Evolutionary conservation across 1,140 invertebrate genomes (phyloP).

Genomic region (Hesperophylax magnus): DNA sequence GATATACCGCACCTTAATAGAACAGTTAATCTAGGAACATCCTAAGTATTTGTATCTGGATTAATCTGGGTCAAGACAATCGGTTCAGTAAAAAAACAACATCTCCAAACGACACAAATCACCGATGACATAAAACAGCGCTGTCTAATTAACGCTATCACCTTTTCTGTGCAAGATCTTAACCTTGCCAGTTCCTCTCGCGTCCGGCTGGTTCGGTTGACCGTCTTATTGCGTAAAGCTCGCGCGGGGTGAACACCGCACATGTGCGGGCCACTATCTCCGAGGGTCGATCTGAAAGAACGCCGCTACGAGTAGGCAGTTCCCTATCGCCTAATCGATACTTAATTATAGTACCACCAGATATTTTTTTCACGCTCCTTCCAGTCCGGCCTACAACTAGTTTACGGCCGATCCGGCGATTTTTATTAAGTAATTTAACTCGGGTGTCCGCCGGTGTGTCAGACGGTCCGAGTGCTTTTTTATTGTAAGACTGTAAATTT

Average conservation of each 20-base stretch:
- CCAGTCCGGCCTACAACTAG: constrained; percentile 32
- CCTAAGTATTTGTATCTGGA: no score
- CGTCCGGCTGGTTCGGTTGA: no score
- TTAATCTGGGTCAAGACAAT: no score
- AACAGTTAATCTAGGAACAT: no score
- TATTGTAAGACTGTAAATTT: constrained; percentile 43
- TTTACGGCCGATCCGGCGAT: constrained; percentile 51
- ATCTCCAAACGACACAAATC: no score
- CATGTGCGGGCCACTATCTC: constrained; percentile 31
- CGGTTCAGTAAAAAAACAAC: no score
- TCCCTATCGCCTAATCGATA: constrained; percentile 52
- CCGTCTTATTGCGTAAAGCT: background rate
- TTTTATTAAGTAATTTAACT: constrained; percentile 52
- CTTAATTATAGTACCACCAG: constrained; percentile 48
- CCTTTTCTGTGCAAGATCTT: no score
- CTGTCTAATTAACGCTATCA: no score
- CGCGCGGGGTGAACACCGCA: constrained; percentile 1
- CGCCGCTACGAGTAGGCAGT: constrained; percentile 14
- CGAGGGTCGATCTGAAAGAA: constrained; percentile 32
- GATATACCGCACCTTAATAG: no score
- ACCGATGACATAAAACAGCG: no score
- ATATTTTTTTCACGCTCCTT: constrained; percentile 38
- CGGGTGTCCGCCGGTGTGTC: background rate
- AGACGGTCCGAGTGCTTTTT: constrained; percentile 21
- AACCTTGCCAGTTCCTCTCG: no score